These are phyloP conservation scores for Lymantria monacha DNA, from an alignment of 2,888 invertebrate species.

Conservation along the genomic window DNA sequence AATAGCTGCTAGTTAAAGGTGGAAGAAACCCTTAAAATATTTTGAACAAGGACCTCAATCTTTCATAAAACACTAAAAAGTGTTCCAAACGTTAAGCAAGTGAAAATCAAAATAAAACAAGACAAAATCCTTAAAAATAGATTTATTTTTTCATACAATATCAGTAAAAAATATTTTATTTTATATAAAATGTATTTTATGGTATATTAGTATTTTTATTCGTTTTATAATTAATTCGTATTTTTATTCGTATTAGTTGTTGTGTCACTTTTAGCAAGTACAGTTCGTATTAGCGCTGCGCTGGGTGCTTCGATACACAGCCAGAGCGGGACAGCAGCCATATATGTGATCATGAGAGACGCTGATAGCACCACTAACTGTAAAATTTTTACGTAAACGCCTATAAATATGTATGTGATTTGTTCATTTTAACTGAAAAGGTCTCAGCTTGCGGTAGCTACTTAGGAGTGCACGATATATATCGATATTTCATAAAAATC, in stretches of 20 bases:
- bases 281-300: conserved; percentile 34
- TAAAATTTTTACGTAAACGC: conserved; percentile 2
- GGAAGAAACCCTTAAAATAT: too few relatives aligned
- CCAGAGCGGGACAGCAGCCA: conserved; percentile 45
- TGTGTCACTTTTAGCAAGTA: conserved; percentile 10
- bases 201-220: neutral
- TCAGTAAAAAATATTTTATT: too few relatives aligned
- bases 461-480: neutral
- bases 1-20: too few relatives aligned
- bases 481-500: too few relatives aligned
- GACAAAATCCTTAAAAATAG: too few relatives aligned
- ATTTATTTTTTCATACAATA: too few relatives aligned
- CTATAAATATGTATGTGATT: neutral
- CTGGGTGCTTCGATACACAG: conserved; percentile 55
- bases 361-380: conserved; percentile 49
- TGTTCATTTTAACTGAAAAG: neutral
- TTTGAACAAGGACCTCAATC: too few relatives aligned
- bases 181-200: neutral
- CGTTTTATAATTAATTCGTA: neutral
- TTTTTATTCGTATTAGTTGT: neutral
- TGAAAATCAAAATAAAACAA: too few relatives aligned
- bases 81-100: too few relatives aligned
- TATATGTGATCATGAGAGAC: conserved; percentile 49
- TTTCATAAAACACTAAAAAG: too few relatives aligned
- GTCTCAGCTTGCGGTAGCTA: neutral